These are phyloP conservation scores for Cryptus armator DNA, from an alignment of 2,888 invertebrate species.

Conservation along the genomic window DNA sequence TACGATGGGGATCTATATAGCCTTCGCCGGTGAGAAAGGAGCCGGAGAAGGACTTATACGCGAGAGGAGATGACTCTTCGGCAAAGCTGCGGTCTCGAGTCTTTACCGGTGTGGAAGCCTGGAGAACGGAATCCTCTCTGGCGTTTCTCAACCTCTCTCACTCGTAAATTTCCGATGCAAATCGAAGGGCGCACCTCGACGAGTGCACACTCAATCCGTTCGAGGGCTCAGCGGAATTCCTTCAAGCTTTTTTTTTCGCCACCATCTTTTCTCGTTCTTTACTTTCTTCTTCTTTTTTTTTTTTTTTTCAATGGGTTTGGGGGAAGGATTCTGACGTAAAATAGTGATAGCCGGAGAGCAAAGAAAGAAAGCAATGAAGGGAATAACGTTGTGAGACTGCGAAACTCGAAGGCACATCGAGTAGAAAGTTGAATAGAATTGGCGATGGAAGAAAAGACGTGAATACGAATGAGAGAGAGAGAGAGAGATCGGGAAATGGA, in stretches of 20 bases:
- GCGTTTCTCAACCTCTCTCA: constrained; percentile 36
- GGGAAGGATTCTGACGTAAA: constrained; percentile 49
- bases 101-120: constrained; percentile 29
- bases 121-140: constrained; percentile 40
- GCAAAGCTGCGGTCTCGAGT: constrained; percentile 59
- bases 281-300: constrained; percentile 2
- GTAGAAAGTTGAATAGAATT: constrained; percentile 22
- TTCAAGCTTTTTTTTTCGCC: constrained; percentile 1
- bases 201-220: constrained; percentile 63
- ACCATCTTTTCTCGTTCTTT: constrained; percentile 12
- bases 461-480: constrained; percentile 34
- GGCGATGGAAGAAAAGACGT: constrained; percentile 26
- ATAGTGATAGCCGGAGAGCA: constrained; percentile 26
- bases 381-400: neutral
- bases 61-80: constrained; percentile 55
- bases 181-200: constrained; percentile 58
- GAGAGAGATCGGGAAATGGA: constrained; percentile 27
- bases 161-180: constrained; percentile 66
- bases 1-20: constrained; percentile 8
- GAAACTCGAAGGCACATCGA: constrained; percentile 6
- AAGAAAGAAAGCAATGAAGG: constrained; percentile 22
- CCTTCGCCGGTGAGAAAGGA: constrained; percentile 33
- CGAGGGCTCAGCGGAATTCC: constrained; percentile 64
- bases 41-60: constrained; percentile 54
- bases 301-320: constrained; percentile 4